Percentiles rank a stretch among this genome's conserved stretches.
Evolutionary conservation across 2,113 vertebrate genomes (phyloP).

Genomic region (Syngnathoides biaculeatus): DNA sequence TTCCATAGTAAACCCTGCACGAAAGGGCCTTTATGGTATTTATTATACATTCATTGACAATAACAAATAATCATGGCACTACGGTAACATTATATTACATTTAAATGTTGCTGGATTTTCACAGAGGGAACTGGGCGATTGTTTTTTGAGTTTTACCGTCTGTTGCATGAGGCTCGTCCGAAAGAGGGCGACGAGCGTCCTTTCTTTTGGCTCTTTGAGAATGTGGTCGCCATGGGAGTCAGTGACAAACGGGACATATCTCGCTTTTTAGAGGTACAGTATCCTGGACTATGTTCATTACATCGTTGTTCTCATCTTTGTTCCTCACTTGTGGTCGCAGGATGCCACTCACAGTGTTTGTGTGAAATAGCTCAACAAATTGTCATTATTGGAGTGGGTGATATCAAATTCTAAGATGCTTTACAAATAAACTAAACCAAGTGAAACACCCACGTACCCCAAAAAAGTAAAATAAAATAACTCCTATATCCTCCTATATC

Average conservation of each 20-base stretch:
- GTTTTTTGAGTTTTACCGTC: constrained; percentile 98
- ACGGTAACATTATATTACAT: not conserved
- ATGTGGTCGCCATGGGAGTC: constrained; percentile 97
- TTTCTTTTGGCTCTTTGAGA: constrained; percentile 99
- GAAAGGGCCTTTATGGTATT: constrained; percentile 92
- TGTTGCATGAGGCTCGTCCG: constrained; percentile 93
- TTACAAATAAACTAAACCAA: no score
- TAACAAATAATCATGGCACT: not conserved
- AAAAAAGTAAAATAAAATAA: no score
- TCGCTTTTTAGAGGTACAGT: constrained; percentile 88
- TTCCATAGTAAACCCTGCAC: constrained; percentile 95
- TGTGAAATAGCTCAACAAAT: no score
- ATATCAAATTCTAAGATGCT: no score
- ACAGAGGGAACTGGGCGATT: constrained; percentile 94
- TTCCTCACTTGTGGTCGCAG: not conserved
- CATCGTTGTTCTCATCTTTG: not conserved
- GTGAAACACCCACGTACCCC: no score
- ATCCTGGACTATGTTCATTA: not conserved
- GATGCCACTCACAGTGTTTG: not conserved
- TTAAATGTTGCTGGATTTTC: not conserved
- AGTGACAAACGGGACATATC: constrained; percentile 99
- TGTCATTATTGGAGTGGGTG: no score
- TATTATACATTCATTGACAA: not conserved
- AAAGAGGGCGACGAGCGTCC: constrained; percentile 90
- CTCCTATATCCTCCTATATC: no score